A percentile compares a stretch with the other conserved stretches of the same genome.
Conservation (phyloP, 1,140 invertebrate species). For the Hylaeus anthracinus region DNA sequence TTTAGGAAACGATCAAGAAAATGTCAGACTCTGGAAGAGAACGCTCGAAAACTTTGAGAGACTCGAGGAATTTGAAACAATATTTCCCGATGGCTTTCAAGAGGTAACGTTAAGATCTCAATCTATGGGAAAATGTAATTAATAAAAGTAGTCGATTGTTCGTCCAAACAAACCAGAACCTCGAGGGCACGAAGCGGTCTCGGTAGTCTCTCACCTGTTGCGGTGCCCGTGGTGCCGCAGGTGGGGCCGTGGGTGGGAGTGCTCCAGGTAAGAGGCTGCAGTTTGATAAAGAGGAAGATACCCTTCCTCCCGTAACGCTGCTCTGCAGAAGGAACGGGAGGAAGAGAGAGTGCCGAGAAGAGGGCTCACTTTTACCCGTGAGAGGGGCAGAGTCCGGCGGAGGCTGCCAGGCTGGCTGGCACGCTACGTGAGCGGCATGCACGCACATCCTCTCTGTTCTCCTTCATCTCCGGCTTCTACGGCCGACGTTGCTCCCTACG, state of each 20-base stretch:
- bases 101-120: too few relatives aligned
- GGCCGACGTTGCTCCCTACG: slow-evolving; percentile 20
- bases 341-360: slow-evolving; percentile 34
- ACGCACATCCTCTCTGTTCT: slow-evolving; percentile 72
- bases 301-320: slow-evolving; percentile 50
- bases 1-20: too few relatives aligned
- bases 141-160: background rate
- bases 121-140: too few relatives aligned
- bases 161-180: background rate
- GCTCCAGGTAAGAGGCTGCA: slow-evolving; percentile 71
- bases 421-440: slow-evolving; percentile 78
- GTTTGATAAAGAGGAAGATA: slow-evolving; percentile 78
- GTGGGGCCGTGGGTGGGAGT: slow-evolving; percentile 77
- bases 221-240: slow-evolving; percentile 65
- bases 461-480: slow-evolving; percentile 27
- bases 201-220: slow-evolving; percentile 70
- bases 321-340: background rate
- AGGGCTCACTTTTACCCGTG: slow-evolving; percentile 48
- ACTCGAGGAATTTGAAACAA: too few relatives aligned
- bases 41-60: too few relatives aligned
- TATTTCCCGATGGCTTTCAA: too few relatives aligned
- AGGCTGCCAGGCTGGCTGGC: slow-evolving; percentile 68
- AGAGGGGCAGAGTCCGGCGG: slow-evolving; percentile 38
- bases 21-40: too few relatives aligned
- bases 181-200: slow-evolving; percentile 38